A percentile compares a stretch with the other conserved stretches of the same genome.
phyloP scores from a whole-genome alignment of 2,797 vertebrate species.

The Sarcoramphus papa region DNA sequence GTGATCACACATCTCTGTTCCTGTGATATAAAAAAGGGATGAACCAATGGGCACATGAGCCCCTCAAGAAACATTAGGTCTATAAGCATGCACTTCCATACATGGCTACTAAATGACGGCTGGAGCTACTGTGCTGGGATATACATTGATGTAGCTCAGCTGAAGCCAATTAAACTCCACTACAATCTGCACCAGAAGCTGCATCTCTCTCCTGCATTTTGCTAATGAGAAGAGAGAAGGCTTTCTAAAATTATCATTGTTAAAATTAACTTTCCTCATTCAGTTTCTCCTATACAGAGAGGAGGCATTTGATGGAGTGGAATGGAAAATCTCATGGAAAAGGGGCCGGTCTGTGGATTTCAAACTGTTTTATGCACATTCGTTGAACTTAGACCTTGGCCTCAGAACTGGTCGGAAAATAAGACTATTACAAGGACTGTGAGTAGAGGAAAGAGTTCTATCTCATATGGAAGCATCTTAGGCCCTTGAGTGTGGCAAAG shows the following conservation, averaged over 20 bases:
- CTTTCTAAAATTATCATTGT: not conserved
- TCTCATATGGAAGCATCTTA: not conserved
- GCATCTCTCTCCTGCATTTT: not conserved
- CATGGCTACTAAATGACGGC: not conserved
- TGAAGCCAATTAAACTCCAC: not conserved
- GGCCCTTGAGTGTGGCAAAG: not conserved
- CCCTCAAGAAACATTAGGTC: not conserved
- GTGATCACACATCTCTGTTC: not conserved
- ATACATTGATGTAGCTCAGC: not conserved
- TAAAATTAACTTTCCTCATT: not conserved
- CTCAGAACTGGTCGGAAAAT: not conserved
- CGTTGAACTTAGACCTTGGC: not conserved
- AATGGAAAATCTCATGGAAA: not conserved
- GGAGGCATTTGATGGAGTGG: not conserved
- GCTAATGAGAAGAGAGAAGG: not conserved
- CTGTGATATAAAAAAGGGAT: not conserved
- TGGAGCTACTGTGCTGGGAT: not conserved
- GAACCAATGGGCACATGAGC: not conserved
- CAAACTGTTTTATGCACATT: not conserved
- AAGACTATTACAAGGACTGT: not conserved
- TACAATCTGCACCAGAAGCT: not conserved
- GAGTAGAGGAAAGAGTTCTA: not conserved
- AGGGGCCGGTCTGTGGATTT: not conserved
- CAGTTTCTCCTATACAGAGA: not conserved
- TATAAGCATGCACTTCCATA: not conserved